Conservation (phyloP, 2,113 vertebrate genomes). For the Pogonocichla stellata region DNA sequence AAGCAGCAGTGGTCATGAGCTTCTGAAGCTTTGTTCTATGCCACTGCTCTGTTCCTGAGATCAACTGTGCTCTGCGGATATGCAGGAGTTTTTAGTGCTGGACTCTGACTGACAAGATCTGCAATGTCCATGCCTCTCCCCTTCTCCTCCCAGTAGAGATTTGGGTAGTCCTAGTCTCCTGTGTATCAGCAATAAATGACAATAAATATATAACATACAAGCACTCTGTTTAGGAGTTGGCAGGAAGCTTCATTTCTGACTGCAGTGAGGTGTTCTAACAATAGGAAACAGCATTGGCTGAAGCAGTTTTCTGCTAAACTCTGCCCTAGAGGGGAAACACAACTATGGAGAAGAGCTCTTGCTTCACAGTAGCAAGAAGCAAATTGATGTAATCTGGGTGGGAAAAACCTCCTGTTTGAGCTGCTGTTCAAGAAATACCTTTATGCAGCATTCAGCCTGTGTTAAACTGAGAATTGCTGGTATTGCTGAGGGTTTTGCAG, state of each 20-base stretch:
- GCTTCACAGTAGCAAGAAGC: background rate
- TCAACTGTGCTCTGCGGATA: background rate
- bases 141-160: background rate
- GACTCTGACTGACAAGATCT: background rate
- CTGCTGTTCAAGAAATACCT: conserved; percentile 6
- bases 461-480: background rate
- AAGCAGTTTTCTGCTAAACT: conserved; percentile 12
- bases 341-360: background rate
- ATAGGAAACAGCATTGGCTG: conserved; percentile 5
- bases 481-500: background rate
- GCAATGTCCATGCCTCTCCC: background rate
- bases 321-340: background rate
- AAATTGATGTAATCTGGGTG: background rate
- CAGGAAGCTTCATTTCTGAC: background rate
- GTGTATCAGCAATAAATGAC: background rate
- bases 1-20: background rate
- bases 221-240: background rate
- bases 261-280: background rate
- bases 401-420: background rate
- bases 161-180: background rate
- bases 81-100: conserved; percentile 31
- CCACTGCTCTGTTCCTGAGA: background rate
- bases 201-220: background rate
- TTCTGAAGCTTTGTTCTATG: background rate
- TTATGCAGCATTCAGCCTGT: background rate